phyloP scores from a whole-genome alignment of 2,888 invertebrate species.

The Cremastinae sp. region DNA sequence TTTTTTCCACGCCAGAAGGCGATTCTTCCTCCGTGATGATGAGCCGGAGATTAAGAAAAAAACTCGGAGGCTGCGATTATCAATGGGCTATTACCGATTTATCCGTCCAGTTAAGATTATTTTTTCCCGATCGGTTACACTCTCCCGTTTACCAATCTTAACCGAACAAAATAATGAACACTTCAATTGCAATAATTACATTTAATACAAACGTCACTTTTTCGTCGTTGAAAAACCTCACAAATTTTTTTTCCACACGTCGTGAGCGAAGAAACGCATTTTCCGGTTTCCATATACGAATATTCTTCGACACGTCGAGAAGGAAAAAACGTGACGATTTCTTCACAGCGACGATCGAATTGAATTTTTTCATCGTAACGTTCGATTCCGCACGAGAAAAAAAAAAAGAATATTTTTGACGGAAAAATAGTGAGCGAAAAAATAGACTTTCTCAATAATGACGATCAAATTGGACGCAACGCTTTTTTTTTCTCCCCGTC shows the following conservation, averaged over 20 bases:
- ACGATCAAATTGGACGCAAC: too few relatives aligned
- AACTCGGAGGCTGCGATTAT: slow-evolving; percentile 74
- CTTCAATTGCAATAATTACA: slow-evolving; percentile 20
- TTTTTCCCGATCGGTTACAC: slow-evolving; percentile 73
- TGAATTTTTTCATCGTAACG: too few relatives aligned
- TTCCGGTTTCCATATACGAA: too few relatives aligned
- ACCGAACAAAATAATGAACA: slow-evolving; percentile 42
- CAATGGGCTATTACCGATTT: slow-evolving; percentile 77
- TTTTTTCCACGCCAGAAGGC: slow-evolving; percentile 20
- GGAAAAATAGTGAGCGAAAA: not conserved
- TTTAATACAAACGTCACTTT: too few relatives aligned
- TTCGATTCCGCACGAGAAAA: too few relatives aligned
- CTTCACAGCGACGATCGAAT: too few relatives aligned
- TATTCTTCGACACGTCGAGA: too few relatives aligned
- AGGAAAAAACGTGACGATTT: too few relatives aligned
- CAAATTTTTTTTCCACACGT: too few relatives aligned
- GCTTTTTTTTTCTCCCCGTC: not conserved
- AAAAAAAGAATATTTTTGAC: too few relatives aligned
- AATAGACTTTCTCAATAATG: not conserved
- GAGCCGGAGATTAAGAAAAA: slow-evolving; percentile 67
- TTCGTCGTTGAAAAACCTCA: too few relatives aligned
- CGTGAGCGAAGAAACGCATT: too few relatives aligned
- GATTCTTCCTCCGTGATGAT: slow-evolving; percentile 31
- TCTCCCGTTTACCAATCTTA: slow-evolving; percentile 26
- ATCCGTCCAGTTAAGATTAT: slow-evolving; percentile 75